Evolutionary conservation across 2,888 invertebrate species (phyloP), one percentile per base, ranked within the genome.

Genomic region (Marasmarcha lunaedactyla): DNA sequence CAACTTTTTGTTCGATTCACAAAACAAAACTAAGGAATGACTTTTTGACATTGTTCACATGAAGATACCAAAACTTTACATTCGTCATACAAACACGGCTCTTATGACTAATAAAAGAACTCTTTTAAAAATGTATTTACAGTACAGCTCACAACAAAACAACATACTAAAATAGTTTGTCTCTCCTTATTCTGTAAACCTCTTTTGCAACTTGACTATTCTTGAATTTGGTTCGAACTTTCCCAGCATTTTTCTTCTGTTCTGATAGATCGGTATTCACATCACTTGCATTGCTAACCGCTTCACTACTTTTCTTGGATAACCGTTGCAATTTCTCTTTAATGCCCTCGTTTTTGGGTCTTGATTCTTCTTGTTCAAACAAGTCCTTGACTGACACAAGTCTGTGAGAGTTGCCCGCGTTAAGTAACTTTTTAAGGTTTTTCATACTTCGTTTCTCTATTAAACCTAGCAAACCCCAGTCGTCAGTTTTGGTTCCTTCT

Each of bases 331-430:
- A 15, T 48, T 63, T 67, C 33, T 43, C 55, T 33, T 42, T 60
- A 11, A 58, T 36, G 1, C 44, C 47, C 14, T 51, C 47, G 5
- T 36, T 41, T 2, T 44, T 40, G 15, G 48, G 44, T 1, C 48
- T 48, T 0, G 63, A 57, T 0, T 69, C 64, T 1, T 65, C 57
- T 10, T 81, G 83, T 1, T 78, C 74, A 52, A 90, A 90, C 33
- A 90, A 59, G 47, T 87, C 87, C 49, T 86, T 88, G 0, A 90
- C 85, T 5, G 89, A 86, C 14, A 90, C 84, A 41, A 90, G 64
- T 52, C 89, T 76, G 14, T 78, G 76, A 0, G 71, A 69, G 40
- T 72, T 77, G 0, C 76, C 76, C 0, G 66, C 63, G 37, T 62
- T 43, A 0, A 77, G 47, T 26, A 76, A 37, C 26, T 68, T 69